A percentile compares a stretch with the other conserved stretches of the same genome.
These are phyloP conservation scores for Daphoenositta chrysoptera DNA, from an alignment of 2,113 vertebrate genomes.

Conservation along the genomic window DNA sequence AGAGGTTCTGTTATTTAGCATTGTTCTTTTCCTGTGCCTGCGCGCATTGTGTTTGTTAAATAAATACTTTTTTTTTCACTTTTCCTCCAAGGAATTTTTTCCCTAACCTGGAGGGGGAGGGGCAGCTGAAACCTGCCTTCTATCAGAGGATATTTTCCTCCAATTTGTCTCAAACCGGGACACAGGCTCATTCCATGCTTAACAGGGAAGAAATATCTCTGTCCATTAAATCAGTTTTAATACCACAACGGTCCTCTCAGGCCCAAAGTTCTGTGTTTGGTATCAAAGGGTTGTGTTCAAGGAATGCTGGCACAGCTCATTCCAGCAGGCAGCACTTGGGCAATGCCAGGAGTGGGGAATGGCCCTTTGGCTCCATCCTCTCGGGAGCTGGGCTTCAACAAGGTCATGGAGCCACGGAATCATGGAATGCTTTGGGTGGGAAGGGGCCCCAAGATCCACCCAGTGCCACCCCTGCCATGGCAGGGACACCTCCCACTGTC, in stretches of 20 bases:
- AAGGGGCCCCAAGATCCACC: neutral
- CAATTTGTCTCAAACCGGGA: too few relatives aligned
- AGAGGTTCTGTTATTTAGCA: too few relatives aligned
- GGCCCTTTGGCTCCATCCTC: neutral
- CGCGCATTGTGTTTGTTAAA: too few relatives aligned
- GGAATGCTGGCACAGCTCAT: neutral
- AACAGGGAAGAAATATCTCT: neutral
- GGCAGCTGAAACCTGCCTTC: too few relatives aligned
- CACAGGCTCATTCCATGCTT: neutral
- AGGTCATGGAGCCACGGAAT: neutral
- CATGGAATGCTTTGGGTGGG: neutral
- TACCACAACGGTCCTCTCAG: neutral
- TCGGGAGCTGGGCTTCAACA: neutral
- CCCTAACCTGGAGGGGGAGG: too few relatives aligned
- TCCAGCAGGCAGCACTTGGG: neutral
- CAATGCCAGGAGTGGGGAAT: neutral
- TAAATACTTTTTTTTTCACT: too few relatives aligned
- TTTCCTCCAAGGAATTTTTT: too few relatives aligned
- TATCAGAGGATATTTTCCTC: too few relatives aligned
- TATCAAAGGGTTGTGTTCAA: neutral
- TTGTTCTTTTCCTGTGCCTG: too few relatives aligned
- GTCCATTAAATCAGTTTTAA: neutral
- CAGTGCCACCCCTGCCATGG: accelerated
- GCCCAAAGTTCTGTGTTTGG: neutral
- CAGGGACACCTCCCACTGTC: neutral